These are phyloP conservation scores for Remorina albescens DNA, from an alignment of 2,797 vertebrate genomes.

Conservation along the genomic window DNA sequence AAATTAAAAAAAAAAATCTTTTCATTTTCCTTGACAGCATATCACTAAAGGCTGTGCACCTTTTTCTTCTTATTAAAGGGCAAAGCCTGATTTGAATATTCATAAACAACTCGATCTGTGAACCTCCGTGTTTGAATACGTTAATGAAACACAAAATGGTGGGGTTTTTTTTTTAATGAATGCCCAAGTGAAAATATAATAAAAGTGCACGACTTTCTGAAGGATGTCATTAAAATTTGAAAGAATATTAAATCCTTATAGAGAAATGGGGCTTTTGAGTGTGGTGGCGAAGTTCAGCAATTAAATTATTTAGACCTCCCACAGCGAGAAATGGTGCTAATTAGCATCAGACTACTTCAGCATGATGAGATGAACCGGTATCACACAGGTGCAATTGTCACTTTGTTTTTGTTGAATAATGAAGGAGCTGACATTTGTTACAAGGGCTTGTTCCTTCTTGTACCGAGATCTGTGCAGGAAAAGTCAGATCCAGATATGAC, in stretches of 20 bases:
- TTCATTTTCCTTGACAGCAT: slow-evolving; percentile 43
- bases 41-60: slow-evolving; percentile 42
- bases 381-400: slow-evolving; percentile 73
- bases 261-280: slow-evolving; percentile 33
- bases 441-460: slow-evolving; percentile 49
- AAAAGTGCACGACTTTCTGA: slow-evolving; percentile 61
- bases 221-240: slow-evolving; percentile 70
- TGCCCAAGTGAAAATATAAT: slow-evolving; percentile 60
- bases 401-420: slow-evolving; percentile 74
- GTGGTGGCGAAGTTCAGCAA: slow-evolving; percentile 55
- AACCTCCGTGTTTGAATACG: slow-evolving; percentile 57
- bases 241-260: slow-evolving; percentile 69
- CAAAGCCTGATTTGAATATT: slow-evolving; percentile 75
- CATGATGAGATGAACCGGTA: slow-evolving; percentile 68
- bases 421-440: slow-evolving; percentile 68
- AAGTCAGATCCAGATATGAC: slow-evolving; percentile 33
- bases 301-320: slow-evolving; percentile 78
- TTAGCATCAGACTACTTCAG: slow-evolving; percentile 75
- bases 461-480: slow-evolving; percentile 24
- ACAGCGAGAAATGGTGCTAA: slow-evolving; percentile 68
- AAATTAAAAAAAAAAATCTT: slow-evolving; percentile 8
- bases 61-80: slow-evolving; percentile 52
- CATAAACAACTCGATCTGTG: slow-evolving; percentile 46
- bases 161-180: slow-evolving; percentile 57
- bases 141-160: slow-evolving; percentile 63